Percentiles rank a stretch among this genome's conserved stretches.
phyloP scores from a whole-genome alignment of 1,140 invertebrate species.

The Drosophila mojavensis region DNA sequence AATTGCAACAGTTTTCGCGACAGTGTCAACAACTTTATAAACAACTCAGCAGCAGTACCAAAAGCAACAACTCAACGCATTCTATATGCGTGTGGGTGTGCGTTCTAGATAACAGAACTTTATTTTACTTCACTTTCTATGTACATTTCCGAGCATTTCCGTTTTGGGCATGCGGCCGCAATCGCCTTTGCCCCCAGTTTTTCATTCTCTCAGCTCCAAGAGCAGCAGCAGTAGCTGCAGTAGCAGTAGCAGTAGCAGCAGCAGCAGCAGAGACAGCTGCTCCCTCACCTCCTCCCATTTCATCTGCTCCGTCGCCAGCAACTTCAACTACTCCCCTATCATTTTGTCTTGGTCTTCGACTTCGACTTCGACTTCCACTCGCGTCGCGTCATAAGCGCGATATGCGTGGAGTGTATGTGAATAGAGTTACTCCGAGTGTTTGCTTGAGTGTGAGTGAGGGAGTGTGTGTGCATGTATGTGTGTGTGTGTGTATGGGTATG shows the following conservation, averaged over 20 bases:
- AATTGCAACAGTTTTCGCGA: conserved; percentile 51
- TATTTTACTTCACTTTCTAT: conserved; percentile 53
- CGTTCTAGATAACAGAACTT: conserved; percentile 46
- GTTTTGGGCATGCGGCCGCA: conserved; percentile 49
- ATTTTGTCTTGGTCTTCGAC: conserved; percentile 40
- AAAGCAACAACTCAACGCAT: conserved; percentile 20
- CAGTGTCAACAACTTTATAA: conserved; percentile 54
- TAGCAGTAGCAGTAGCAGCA: neutral
- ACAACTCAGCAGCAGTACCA: conserved; percentile 27
- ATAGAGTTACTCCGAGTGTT: conserved; percentile 28
- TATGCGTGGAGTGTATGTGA: conserved; percentile 48
- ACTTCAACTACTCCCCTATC: conserved; percentile 17
- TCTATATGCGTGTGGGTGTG: conserved; percentile 28
- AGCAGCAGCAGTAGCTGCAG: neutral
- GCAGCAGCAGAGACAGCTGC: neutral
- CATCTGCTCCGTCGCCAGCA: neutral
- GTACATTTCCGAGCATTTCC: conserved; percentile 54
- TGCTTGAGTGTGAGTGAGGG: conserved; percentile 1
- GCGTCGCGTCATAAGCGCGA: conserved; percentile 38
- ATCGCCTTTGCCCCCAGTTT: conserved; percentile 35
- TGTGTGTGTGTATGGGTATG: conserved; percentile 18
- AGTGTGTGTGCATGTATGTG: conserved; percentile 3
- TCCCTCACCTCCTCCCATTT: neutral
- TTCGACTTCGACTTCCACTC: conserved; percentile 30
- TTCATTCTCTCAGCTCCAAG: neutral